These are phyloP conservation scores for Lepidurus couesii DNA, from an alignment of 1,140 invertebrate genomes.

Conservation along the genomic window DNA sequence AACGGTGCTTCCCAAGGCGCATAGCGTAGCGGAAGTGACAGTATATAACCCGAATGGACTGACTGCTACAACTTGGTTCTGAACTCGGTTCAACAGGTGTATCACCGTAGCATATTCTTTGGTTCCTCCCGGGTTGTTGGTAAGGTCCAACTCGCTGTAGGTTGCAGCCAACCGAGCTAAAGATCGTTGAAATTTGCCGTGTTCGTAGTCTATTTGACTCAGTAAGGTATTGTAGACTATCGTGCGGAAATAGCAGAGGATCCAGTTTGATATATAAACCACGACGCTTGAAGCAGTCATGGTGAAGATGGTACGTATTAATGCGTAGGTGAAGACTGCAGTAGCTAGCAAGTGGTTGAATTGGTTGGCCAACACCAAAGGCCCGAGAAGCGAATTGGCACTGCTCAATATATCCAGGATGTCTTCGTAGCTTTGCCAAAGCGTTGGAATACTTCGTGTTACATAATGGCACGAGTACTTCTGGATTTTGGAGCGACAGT, in stretches of 20 bases:
- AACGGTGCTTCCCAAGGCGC: neutral
- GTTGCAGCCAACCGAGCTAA: neutral
- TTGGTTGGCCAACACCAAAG: neutral
- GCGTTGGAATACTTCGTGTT: neutral
- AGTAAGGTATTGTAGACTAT: neutral
- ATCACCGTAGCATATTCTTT: neutral
- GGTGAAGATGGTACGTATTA: neutral
- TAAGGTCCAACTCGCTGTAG: neutral
- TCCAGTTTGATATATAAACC: neutral
- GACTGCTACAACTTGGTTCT: neutral
- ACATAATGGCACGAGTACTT: too few relatives aligned
- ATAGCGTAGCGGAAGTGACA: neutral
- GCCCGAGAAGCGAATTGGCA: neutral
- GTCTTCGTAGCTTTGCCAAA: neutral
- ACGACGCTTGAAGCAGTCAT: neutral
- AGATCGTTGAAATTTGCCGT: neutral
- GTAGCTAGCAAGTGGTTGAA: neutral
- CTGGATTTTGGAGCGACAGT: neutral
- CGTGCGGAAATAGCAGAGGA: neutral
- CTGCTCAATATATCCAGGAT: neutral
- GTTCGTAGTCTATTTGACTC: neutral
- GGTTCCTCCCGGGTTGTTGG: neutral
- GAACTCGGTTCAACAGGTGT: neutral
- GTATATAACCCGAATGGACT: neutral
- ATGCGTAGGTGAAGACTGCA: neutral